Evolutionary conservation across 2,797 vertebrate genomes (phyloP).

Genomic region (Pipistrellus kuhlii): DNA sequence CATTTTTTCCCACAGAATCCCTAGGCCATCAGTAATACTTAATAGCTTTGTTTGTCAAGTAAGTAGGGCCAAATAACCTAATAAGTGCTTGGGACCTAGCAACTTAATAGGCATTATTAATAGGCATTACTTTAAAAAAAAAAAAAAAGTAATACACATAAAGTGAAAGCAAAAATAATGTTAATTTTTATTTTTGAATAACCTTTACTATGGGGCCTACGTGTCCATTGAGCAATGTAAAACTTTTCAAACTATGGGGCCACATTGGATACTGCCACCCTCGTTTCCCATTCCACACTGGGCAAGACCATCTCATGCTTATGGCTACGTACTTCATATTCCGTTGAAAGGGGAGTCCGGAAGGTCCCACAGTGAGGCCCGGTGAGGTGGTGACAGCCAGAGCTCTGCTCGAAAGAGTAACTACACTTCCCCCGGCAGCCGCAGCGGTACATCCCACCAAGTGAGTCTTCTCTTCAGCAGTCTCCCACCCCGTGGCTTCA

Average conservation of each 20-base stretch:
- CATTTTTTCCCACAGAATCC: neutral
- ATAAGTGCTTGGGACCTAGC: neutral
- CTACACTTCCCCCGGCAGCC: neutral
- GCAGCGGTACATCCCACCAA: neutral
- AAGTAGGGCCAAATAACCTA: neutral
- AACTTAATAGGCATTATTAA: neutral
- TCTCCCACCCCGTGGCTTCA: neutral
- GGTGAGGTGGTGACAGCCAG: neutral
- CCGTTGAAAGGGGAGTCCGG: neutral
- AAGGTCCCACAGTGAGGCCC: neutral
- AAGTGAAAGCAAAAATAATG: neutral
- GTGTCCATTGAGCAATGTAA: neutral
- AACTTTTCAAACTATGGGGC: neutral
- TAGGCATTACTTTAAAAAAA: no score
- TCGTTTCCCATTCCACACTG: neutral
- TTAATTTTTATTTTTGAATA: slow-evolving; percentile 24
- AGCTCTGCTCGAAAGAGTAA: neutral
- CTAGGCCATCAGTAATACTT: neutral
- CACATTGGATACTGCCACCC: neutral
- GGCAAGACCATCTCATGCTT: neutral
- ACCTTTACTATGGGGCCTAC: neutral
- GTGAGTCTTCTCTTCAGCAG: neutral
- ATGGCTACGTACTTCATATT: neutral
- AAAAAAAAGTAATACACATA: neutral
- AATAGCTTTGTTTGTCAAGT: neutral